These are phyloP conservation scores for Bathynomus jamesi DNA, from an alignment of 1,140 invertebrate species.

Conservation along the genomic window DNA sequence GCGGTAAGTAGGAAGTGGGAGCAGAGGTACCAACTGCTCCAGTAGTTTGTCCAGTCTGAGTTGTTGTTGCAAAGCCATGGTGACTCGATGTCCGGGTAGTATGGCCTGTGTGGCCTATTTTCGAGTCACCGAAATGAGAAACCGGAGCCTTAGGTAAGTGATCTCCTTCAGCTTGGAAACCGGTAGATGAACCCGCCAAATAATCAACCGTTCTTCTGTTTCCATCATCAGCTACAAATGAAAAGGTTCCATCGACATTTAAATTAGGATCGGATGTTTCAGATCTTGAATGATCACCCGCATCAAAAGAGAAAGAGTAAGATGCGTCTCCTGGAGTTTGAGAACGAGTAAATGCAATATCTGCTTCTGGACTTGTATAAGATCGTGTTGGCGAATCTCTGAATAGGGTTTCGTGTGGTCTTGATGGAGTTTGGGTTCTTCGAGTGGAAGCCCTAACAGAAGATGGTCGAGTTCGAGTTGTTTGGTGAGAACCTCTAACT, in stretches of 20 bases:
- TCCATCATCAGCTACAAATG: conserved; percentile 31
- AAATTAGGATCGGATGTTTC: conserved; percentile 26
- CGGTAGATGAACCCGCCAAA: conserved; percentile 19
- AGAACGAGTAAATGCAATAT: too few relatives aligned
- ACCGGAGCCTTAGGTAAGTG: conserved; percentile 18
- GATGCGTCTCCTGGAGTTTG: too few relatives aligned
- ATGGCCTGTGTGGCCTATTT: too few relatives aligned
- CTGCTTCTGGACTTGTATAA: conserved; percentile 5
- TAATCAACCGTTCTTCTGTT: conserved; percentile 17
- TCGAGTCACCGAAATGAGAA: too few relatives aligned
- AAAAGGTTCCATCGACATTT: conserved; percentile 23
- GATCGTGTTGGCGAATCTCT: too few relatives aligned
- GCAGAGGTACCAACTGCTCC: too few relatives aligned
- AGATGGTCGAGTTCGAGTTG: background rate
- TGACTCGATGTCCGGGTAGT: too few relatives aligned
- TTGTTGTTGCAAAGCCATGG: too few relatives aligned
- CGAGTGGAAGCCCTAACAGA: background rate
- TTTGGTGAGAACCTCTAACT: background rate
- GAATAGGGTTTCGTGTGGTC: background rate
- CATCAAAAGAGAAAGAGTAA: conserved; percentile 29
- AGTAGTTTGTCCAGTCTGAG: too few relatives aligned
- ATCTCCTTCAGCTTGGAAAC: conserved; percentile 25
- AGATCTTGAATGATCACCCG: conserved; percentile 36
- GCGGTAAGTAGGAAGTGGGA: too few relatives aligned
- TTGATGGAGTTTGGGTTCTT: background rate